Evolutionary conservation across 2,888 invertebrate species (phyloP).

Genomic region (Tipula lateralis): DNA sequence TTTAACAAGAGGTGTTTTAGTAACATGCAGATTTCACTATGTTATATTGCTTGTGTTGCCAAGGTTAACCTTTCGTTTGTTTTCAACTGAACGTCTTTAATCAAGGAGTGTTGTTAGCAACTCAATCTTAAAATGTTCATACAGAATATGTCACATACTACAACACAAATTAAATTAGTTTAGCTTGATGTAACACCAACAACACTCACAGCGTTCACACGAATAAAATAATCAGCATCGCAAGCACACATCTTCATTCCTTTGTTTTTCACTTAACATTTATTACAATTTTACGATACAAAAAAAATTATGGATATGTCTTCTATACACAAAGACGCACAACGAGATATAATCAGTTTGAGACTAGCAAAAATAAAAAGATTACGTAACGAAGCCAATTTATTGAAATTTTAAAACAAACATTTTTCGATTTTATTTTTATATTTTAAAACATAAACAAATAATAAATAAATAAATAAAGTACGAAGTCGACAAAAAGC

Average conservation of each 20-base stretch:
- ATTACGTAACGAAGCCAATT: constrained; percentile 5
- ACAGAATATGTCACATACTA: background rate
- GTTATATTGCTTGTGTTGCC: no score
- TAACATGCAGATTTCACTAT: no score
- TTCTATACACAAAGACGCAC: background rate
- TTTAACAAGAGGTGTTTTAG: no score
- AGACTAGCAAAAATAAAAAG: background rate
- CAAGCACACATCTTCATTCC: background rate
- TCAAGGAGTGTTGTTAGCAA: no score
- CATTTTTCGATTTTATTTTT: background rate
- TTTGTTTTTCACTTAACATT: background rate
- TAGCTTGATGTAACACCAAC: background rate
- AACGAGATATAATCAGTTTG: background rate
- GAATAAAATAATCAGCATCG: background rate
- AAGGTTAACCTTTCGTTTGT: no score
- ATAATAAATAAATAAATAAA: background rate
- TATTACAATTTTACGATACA: background rate
- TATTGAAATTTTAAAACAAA: constrained; percentile 19
- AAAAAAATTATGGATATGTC: background rate
- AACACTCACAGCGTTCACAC: background rate
- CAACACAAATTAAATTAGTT: background rate
- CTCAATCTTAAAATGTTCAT: no score
- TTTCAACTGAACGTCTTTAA: no score
- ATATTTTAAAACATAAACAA: background rate
- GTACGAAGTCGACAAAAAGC: background rate